These are phyloP conservation scores for Caenorhabditis plicata DNA, from an alignment of 2,888 invertebrate genomes.

Conservation along the genomic window DNA sequence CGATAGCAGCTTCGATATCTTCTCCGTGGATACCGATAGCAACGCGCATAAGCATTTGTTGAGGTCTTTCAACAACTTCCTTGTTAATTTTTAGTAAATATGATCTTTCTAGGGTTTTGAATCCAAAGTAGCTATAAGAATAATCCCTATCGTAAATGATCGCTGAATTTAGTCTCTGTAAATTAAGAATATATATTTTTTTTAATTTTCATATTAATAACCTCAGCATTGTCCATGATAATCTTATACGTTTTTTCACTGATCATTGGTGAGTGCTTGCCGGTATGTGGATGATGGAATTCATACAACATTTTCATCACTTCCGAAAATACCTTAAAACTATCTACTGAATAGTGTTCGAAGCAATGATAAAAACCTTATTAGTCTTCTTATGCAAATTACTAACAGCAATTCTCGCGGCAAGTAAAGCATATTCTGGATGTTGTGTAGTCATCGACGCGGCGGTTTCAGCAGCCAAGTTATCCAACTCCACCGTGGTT, in stretches of 20 bases:
- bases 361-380: no score
- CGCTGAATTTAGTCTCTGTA: constrained; percentile 80
- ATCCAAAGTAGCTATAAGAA: constrained; percentile 97
- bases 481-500: constrained; percentile 93
- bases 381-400: constrained; percentile 98
- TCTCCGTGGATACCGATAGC: constrained; percentile 92
- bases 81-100: constrained; percentile 88
- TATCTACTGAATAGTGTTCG: no score
- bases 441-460: constrained; percentile 95
- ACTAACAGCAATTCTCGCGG: constrained; percentile 85
- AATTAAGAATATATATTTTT: not conserved
- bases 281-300: constrained; percentile 76
- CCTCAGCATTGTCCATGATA: constrained; percentile 82
- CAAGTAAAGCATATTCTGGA: constrained; percentile 83
- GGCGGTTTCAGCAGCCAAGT: constrained; percentile 96
- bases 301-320: constrained; percentile 85
- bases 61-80: constrained; percentile 86
- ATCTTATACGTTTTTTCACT: constrained; percentile 80
- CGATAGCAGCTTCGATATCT: constrained; percentile 86
- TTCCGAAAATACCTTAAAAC: no score
- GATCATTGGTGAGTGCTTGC: constrained; percentile 80
- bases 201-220: constrained; percentile 32
- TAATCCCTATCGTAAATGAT: constrained; percentile 96
- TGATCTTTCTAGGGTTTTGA: constrained; percentile 93
- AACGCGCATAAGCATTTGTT: constrained; percentile 97